Evolutionary conservation across 30 jellyfish, hydroid and myxozoan species (phyloP).

Genomic region (Turritopsis dohrnii): DNA sequence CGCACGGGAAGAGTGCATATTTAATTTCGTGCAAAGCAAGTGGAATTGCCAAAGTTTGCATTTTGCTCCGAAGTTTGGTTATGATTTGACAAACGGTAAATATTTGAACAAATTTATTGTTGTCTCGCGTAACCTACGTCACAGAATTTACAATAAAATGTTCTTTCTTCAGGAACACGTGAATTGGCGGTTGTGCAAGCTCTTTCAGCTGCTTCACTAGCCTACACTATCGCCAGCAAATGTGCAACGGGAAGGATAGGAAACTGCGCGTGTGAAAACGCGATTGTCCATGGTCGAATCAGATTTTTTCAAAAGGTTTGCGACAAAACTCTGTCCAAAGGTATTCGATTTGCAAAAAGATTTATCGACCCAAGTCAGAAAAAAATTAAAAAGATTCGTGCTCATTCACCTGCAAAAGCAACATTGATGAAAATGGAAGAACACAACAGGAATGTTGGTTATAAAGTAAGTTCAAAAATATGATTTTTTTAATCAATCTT

Average conservation of each 20-base stretch:
- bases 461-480: not conserved
- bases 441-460: not conserved
- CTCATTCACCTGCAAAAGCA: not conserved
- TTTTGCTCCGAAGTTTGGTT: not conserved
- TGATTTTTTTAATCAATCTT: not conserved
- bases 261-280: not conserved
- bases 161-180: not conserved
- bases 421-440: not conserved
- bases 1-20: not conserved
- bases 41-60: not conserved
- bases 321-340: not conserved
- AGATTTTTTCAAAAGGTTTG: not conserved
- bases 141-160: not conserved
- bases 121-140: not conserved
- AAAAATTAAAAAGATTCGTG: not conserved
- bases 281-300: not conserved
- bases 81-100: not conserved
- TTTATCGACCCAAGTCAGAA: not conserved
- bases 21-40: not conserved
- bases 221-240: not conserved
- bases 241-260: not conserved
- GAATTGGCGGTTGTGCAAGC: conserved; percentile 3
- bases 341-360: not conserved
- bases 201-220: not conserved
- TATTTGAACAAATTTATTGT: too few species aligned